Conservation (phyloP, 2,797 vertebrate species). For the Erithacus rubecula region DNA sequence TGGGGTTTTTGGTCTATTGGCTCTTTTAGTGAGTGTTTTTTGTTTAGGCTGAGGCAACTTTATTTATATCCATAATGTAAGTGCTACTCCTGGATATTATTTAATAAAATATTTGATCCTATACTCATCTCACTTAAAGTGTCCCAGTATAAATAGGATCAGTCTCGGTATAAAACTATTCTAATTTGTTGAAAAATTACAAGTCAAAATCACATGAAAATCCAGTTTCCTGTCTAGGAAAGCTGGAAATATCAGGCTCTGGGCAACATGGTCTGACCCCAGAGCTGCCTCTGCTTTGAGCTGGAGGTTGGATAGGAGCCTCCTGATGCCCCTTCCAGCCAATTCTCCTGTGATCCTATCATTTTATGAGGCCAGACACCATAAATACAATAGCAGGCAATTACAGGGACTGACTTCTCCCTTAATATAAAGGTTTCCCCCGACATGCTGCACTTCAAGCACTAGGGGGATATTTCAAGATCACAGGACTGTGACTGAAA, state of each 20-base stretch:
- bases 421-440: neutral
- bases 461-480: conserved; percentile 32
- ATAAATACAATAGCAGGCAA: neutral
- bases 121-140: neutral
- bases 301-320: neutral
- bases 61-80: neutral
- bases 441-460: neutral
- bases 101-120: neutral
- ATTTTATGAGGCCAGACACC: neutral
- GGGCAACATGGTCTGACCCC: neutral
- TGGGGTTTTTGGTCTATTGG: neutral
- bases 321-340: neutral
- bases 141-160: neutral
- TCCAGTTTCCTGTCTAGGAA: neutral
- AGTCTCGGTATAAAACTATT: neutral
- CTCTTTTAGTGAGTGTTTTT: neutral
- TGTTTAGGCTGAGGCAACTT: neutral
- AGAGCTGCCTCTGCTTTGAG: neutral
- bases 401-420: neutral
- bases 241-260: neutral
- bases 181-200: neutral
- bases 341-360: neutral
- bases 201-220: neutral
- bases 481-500: neutral
- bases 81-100: neutral